Base-by-base conservation (phyloP, 2,888 invertebrate species). In the Sclerodermus sp. region DNA sequence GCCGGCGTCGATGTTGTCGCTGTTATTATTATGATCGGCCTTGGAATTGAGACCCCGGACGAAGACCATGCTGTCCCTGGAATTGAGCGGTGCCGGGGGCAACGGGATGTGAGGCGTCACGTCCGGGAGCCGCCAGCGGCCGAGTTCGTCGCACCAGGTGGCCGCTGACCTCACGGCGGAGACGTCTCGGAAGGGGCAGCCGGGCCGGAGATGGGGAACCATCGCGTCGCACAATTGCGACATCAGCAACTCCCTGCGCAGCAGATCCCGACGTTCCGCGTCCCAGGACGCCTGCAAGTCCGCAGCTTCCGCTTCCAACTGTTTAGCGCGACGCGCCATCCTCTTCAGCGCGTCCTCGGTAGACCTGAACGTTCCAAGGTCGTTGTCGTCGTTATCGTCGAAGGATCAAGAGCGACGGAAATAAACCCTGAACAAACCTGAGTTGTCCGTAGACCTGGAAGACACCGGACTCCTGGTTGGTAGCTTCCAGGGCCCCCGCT, bases 221-320 rank as follows among this genome's bases (percentile, higher is more conserved):
- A 78, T 77, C 5, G 74, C 73, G 14, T 78, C 78, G 54, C 76
- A 78, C 4, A 78, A 60, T 43, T 78, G 78, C n/a, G 73, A 71
- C 1, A 69, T 70, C 5, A 78, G 58, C 14, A 78, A 57, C 49
- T 78, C 78, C 1, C 76, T 68, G 2, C 78, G 73, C 31, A 78
- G 51, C 1, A 78, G 59, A 12, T 77, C 78, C 4, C 77, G 71
- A 5, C 78, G 66, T 47, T 78, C 78, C 2, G 72, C 77, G 51
- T 78, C 78, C 78, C 78, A 77, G 36, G 74, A 77, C 29, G 78
- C 78, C 65, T 76, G 66, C 2, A 78, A 68, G 57, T 78, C 78
- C 0, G 68, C 68, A 2, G 74, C 73, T 47, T 78, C 78, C 3
- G 67, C 66, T 51, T 78, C 78, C 8, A 77, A 53, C 45, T 77